Evolutionary conservation across 1,140 invertebrate species (phyloP), one percentile per base, ranked within the genome.

Genomic region (Schlechtendalia chinensis): DNA sequence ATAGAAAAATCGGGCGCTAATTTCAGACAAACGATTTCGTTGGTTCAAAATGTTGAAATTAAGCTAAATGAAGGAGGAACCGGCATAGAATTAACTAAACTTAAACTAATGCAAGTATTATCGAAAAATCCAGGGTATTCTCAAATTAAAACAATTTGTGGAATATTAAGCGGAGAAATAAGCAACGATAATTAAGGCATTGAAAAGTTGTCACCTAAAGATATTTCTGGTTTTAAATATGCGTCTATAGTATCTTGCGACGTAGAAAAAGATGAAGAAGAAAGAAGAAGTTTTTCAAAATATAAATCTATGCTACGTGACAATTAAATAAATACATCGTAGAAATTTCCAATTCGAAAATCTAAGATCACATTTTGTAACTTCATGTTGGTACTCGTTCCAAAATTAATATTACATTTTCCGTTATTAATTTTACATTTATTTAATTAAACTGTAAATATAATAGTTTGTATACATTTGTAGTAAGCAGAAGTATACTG

Each of bases 151-250:
- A 54, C 17, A n/a, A n/a, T 17, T 17, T 22, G 10, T 56, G 19
- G 10, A 56, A 56, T 56, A 19, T 8, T 17, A 29, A 63, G 59
- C 5, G 27, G 59, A 63, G 27, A 63, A 24, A 27, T 63, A 29
- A 63, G 17, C 24, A 63, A 29, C 0, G 29, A 29, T 19, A 63
- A 63, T 63, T 10, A 63, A 63, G 12, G 24, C 19, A 29, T 63
- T 63, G 27, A 56, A 75, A 17, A 75, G n/a, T 11, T 65, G 5
- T 50, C 58, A 19, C 47, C 24, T 63, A 63, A 58, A 27, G 80
- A 81, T 10, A 47, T 81, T 39, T 24, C 27, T 39, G n/a, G 16
- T 32, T 79, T 79, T 32, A 29, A 63, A 58, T 47, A 79, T 79
- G 74, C 74, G 16, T 56, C 74, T 17, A 39, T 79, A 19, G 32